phyloP scores from a whole-genome alignment of 1,140 invertebrate genomes.

The Papilio xuthus region DNA sequence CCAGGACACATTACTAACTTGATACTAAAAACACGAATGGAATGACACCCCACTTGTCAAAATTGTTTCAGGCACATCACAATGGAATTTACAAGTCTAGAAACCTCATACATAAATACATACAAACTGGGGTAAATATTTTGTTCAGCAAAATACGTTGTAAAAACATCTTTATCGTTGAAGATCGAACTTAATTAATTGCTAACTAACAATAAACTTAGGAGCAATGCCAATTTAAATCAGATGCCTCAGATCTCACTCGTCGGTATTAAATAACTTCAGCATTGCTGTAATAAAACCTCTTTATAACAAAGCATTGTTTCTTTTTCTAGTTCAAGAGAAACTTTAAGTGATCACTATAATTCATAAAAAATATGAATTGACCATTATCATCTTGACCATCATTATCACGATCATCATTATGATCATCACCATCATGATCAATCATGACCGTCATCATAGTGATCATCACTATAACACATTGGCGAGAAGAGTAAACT shows the following conservation, averaged over 20 bases:
- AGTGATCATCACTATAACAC: background rate
- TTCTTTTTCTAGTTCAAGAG: too few relatives aligned
- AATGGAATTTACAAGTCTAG: too few relatives aligned
- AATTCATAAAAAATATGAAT: too few relatives aligned
- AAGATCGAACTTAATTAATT: background rate
- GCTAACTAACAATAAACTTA: background rate
- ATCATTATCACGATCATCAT: too few relatives aligned
- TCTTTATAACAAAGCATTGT: background rate
- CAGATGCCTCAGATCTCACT: background rate
- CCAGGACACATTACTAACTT: too few relatives aligned
- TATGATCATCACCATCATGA: too few relatives aligned
- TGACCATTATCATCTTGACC: too few relatives aligned
- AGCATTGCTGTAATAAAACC: background rate
- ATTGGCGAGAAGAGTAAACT: background rate
- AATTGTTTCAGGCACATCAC: too few relatives aligned
- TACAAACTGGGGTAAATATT: background rate
- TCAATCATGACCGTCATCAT: background rate
- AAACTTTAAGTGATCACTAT: too few relatives aligned
- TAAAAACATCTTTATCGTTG: too few relatives aligned
- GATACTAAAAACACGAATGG: background rate
- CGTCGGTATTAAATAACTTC: background rate
- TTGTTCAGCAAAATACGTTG: background rate
- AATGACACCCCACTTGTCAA: too few relatives aligned
- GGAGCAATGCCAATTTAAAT: background rate
- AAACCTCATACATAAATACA: too few relatives aligned